Evolutionary conservation across 2,888 invertebrate genomes (phyloP), one percentile per base, ranked within the genome.

Genomic region (Himalopsyche kuldschensis): DNA sequence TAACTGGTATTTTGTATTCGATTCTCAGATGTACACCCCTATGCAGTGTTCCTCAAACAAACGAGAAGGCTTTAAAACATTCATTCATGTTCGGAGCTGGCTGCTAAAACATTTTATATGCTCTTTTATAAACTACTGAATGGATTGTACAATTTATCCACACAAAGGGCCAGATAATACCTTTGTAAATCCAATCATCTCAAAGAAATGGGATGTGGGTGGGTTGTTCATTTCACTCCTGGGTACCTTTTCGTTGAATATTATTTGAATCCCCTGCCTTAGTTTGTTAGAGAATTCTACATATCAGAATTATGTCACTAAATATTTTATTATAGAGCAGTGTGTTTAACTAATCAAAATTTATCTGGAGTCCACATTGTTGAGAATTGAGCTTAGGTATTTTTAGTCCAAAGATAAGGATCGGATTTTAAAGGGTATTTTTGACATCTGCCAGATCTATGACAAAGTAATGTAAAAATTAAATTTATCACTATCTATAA

Each of bases 161-260:
- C 75, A 80, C 80, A 80, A 80, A 80, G 48, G 80, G 20, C 47
- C 31, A 78, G 81, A 81, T 81, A 81, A 81, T 81, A 78, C 81
- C 81, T 35, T 78, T 81, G 81, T 75, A 81, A 81, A 81, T 81
- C 77, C 81, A 81, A 81, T 81, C 81, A 81, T 77, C 81, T 78
- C 81, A 81, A 81, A 81, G 81, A 81, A 81, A 81, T 81, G 55
- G 81, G 77, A 81, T 81, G 47, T 81, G 55, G 76, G 81, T 35
- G 81, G 81, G 75, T 77, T 63, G 24, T 75, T 30, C 30, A 30
- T 11, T 6, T 69, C 69, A 4, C 27, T 69, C 41, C 20, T 30
- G 55, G 55, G 55, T 20, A 55, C 20, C 55, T 69, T 30, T 27
- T 3, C 69, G 24, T 27, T 69, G 69, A 69, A 69, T 69, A 27